Evolutionary conservation across 2,113 vertebrate genomes (phyloP), one percentile per base, ranked within the genome.

Genomic region (Osmerus eperlanus): DNA sequence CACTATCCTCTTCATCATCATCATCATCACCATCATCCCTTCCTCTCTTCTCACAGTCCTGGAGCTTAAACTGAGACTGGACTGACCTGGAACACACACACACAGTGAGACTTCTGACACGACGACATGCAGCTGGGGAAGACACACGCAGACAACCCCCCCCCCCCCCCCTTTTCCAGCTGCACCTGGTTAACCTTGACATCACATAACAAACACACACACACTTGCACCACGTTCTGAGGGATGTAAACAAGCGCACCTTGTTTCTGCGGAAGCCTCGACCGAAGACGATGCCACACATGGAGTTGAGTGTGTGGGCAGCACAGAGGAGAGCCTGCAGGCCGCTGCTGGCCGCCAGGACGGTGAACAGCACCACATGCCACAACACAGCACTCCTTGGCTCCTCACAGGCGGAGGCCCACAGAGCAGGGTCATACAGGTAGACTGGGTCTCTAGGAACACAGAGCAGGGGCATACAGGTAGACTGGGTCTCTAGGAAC

Each of bases 351-450:
- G 29, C 71, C 23, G 85, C 86, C 71, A 91, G 83, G 12, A 91
- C 60, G 3, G 81, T 72, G 52, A 94, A 94, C 55, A 93, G 89
- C 23, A 81, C 77, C 4, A 86, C 3, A 3, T 94, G 92, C 92
- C 92, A 94, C 61, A 77, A 66, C 0, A 94, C 90, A 64, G 92
- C 89, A 0, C 53, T 70, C 0, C 1, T 36, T 0, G 92, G 92
- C 61, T 88, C 69, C 72, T 78, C 32, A 76, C 92, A 94, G 5
- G 90, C 84, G 0, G 77, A 76, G 0, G 69, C 72, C 91, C 91
- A 9, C 9, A 47, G 41, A 47, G 41, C 5, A 47, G 41, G 5
- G 5, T 2, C 6, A 12, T 47, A 47, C 41, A 11, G 41, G 41
- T 93, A 93, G 4, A 66, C 79, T 0, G 59, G 23, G 2, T 81